Conservation (phyloP, 2,113 vertebrate species). For the Thalassoma bifasciatum region DNA sequence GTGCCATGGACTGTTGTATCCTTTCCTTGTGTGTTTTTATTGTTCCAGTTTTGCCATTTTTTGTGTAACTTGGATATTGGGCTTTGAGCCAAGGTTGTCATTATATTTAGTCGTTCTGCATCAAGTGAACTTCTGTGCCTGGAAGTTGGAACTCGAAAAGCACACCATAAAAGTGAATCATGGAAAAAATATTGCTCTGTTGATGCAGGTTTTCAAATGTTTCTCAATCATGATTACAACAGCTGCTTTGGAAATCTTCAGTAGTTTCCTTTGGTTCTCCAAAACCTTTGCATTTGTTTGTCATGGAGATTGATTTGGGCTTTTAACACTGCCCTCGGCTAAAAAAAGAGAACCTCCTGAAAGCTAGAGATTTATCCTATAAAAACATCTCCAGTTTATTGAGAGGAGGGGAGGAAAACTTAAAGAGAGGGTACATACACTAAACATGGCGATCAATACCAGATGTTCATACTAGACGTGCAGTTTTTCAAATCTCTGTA, state of each 20-base stretch:
- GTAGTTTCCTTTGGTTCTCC: constrained; percentile 13
- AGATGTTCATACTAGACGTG: too few species aligned
- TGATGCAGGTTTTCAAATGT: background rate
- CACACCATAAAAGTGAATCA: background rate
- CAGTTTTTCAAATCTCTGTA: too few species aligned
- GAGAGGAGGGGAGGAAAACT: background rate
- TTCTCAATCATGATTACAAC: constrained; percentile 13
- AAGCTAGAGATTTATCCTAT: background rate
- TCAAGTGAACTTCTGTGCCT: background rate
- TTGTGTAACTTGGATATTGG: background rate
- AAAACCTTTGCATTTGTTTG: constrained; percentile 10
- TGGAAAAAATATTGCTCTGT: background rate
- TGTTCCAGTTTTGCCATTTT: background rate
- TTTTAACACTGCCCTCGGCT: background rate
- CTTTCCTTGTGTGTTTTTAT: background rate
- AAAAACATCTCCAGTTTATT: background rate
- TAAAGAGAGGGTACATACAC: too few species aligned
- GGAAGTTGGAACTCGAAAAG: background rate
- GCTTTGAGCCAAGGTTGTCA: background rate
- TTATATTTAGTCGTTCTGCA: background rate
- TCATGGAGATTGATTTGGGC: constrained; percentile 3
- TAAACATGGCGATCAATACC: too few species aligned
- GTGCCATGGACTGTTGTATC: background rate
- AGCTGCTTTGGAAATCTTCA: background rate
- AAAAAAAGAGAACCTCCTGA: background rate